phyloP scores from a whole-genome alignment of 2,888 invertebrate species.

The Zhengitettix transpicula region DNA sequence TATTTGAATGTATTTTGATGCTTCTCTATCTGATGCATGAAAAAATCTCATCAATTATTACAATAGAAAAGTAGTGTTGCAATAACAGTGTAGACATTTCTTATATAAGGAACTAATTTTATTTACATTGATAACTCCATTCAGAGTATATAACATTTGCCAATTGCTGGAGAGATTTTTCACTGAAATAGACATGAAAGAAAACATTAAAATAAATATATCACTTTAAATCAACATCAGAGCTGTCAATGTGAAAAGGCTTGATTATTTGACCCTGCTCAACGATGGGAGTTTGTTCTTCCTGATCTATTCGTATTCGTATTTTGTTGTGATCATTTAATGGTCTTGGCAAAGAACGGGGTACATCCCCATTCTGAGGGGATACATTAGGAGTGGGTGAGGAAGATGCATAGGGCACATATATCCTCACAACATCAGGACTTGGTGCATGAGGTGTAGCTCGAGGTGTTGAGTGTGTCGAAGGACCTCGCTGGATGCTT shows the following conservation, averaged over 20 bases:
- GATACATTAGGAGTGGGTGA: conserved; percentile 18
- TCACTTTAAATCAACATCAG: conserved; percentile 18
- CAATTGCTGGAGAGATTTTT: too few relatives aligned
- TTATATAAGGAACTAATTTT: too few relatives aligned
- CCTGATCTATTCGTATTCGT: conserved; percentile 45
- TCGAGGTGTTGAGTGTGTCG: conserved; percentile 45
- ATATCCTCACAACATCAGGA: conserved; percentile 61
- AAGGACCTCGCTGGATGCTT: conserved; percentile 34
- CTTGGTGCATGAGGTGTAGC: conserved; percentile 43
- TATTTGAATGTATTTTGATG: too few relatives aligned
- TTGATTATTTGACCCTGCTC: conserved; percentile 16
- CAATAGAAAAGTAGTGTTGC: too few relatives aligned
- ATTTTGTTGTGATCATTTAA: conserved; percentile 48
- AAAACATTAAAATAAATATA: too few relatives aligned
- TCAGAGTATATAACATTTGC: too few relatives aligned
- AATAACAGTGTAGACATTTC: too few relatives aligned
- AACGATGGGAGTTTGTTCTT: conserved; percentile 17
- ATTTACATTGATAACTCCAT: too few relatives aligned
- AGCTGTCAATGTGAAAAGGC: conserved; percentile 15
- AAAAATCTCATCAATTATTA: too few relatives aligned
- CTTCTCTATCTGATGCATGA: too few relatives aligned
- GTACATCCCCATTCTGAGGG: conserved; percentile 29
- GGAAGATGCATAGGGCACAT: conserved; percentile 44
- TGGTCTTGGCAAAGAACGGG: conserved; percentile 32
- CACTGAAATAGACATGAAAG: too few relatives aligned